Percentiles rank a stretch among this genome's conserved stretches.
Evolutionary conservation across 2,113 vertebrate species (phyloP).

Genomic region (Scomber japonicus): DNA sequence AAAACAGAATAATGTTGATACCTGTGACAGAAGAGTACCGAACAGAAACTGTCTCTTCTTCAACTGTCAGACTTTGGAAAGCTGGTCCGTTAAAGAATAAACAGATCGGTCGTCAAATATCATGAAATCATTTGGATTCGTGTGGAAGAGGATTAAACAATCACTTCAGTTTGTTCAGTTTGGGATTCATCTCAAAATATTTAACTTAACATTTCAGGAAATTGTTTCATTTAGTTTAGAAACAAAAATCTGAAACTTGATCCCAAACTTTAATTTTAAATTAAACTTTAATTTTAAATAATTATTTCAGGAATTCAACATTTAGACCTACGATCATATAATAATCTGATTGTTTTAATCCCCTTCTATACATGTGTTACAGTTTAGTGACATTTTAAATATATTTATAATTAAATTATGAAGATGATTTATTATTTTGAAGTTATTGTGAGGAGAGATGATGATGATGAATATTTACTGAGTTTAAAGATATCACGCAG

Average conservation of each 20-base stretch:
- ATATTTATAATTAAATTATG: not conserved
- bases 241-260: not conserved
- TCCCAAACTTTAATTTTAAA: not conserved
- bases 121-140: not conserved
- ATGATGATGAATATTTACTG: conserved; percentile 11
- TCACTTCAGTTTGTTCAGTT: not conserved
- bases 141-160: not conserved
- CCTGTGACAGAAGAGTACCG: conserved; percentile 60
- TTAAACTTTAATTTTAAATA: not conserved
- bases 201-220: not conserved
- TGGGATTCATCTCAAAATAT: not conserved
- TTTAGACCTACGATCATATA: too few relatives aligned
- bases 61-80: conserved; percentile 59
- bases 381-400: not conserved
- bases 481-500: conserved; percentile 15
- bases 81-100: conserved; percentile 47
- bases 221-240: not conserved
- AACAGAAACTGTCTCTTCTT: conserved; percentile 65
- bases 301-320: too few relatives aligned
- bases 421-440: not conserved
- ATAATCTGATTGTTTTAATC: not conserved
- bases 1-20: conserved; percentile 20
- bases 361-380: not conserved
- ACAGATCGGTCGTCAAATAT: not conserved
- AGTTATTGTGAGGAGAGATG: not conserved